These are phyloP conservation scores for Akabosia matsudoensis DNA, from an alignment of 1,140 invertebrate genomes.

Conservation along the genomic window DNA sequence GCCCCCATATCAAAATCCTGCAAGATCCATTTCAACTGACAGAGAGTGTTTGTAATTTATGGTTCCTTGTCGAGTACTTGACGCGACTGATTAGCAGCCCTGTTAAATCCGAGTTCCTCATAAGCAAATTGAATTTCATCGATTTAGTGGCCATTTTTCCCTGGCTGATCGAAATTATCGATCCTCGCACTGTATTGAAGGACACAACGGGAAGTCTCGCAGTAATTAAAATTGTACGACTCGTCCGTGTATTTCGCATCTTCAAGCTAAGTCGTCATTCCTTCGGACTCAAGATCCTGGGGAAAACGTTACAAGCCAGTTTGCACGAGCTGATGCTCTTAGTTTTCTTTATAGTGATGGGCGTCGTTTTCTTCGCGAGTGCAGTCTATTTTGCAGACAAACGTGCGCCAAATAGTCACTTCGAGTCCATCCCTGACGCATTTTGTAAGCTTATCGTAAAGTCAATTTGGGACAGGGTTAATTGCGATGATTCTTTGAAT, in stretches of 20 bases:
- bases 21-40: conserved; percentile 9
- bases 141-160: conserved; percentile 16
- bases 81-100: not conserved
- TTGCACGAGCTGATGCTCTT: conserved; percentile 49
- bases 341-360: conserved; percentile 52
- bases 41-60: conserved; percentile 2
- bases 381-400: conserved; percentile 71
- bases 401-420: conserved; percentile 81
- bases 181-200: not conserved
- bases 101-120: not conserved
- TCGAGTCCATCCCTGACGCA: conserved; percentile 94
- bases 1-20: not conserved
- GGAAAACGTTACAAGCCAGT: conserved; percentile 61
- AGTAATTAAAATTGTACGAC: conserved; percentile 55
- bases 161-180: not conserved
- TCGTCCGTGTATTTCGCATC: conserved; percentile 58
- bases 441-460: conserved; percentile 63
- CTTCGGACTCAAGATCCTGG: conserved; percentile 56
- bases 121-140: not conserved
- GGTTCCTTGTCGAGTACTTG: conserved; percentile 8
- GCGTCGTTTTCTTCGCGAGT: conserved; percentile 66
- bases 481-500: conserved; percentile 52
- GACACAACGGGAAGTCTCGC: conserved; percentile 51
- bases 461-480: conserved; percentile 69
- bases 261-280: conserved; percentile 55